Base-by-base conservation (phyloP, 2,113 vertebrate species). In the Dinomys branickii region DNA sequence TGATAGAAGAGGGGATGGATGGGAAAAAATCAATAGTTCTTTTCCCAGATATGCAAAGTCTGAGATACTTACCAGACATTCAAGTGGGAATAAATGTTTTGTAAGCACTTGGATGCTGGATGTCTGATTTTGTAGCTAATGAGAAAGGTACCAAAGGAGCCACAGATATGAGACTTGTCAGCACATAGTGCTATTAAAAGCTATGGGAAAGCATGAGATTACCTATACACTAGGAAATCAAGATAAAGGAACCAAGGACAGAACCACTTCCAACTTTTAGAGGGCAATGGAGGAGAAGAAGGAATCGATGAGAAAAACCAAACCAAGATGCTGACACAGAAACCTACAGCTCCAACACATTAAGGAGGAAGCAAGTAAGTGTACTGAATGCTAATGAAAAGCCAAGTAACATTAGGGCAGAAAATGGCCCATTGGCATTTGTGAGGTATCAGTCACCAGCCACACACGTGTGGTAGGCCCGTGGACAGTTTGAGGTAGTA, bases 21-120 rank as follows among this genome's bases (percentile, higher is more conserved):
- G 24, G 56, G 19, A 90, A 47, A 97, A 38, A 87, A 96, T 94
- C 50, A 63, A 93, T 97, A 87, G 17, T 86, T 85, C 86, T 84
- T 88, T 78, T 86, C 61, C 30, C 24, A 94, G 22, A 58, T 63
- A 81, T 35, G 11, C 47, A 30, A 91, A 77, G 54, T 87, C 52
- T 84, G 81, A 95, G 78, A 91, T 85, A 22, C 9, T 73, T 80
- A 84, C 83, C 52, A 58, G 82, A 50, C 47, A 65, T 84, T 56
- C 58, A 91, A 83, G 47, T 54, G n/a, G 78, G 56, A 82, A 77
- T 33, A 88, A 82, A 95, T 73, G 56, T 61, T 90, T 61, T 90
- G 41, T 59, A 78, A 94, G 85, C 91, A 94, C 17, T 38, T 96
- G 54, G 30, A 47, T 73, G 2, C 77, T 95, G 65, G 33, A n/a